These are phyloP conservation scores for Hyles vespertilio DNA, from an alignment of 1,140 invertebrate genomes.

Conservation along the genomic window DNA sequence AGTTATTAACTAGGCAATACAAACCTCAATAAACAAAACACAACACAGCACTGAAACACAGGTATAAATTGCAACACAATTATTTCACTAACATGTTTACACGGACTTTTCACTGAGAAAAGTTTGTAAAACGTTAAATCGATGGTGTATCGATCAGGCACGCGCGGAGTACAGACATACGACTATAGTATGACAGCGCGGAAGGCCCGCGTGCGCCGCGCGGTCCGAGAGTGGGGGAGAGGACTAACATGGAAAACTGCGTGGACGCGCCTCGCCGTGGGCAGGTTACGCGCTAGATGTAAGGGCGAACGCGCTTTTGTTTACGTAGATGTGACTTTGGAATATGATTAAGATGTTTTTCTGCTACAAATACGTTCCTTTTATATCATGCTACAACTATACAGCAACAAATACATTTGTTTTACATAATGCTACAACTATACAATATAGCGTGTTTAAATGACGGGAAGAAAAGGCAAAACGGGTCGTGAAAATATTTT, in stretches of 20 bases:
- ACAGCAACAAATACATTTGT: too few relatives aligned
- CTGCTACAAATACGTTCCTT: too few relatives aligned
- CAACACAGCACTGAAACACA: conserved; percentile 5
- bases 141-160: conserved; percentile 43
- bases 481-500: too few relatives aligned
- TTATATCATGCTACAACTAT: too few relatives aligned
- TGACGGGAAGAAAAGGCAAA: too few relatives aligned
- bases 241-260: conserved; percentile 46
- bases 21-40: conserved; percentile 12
- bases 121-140: conserved; percentile 46
- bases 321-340: too few relatives aligned
- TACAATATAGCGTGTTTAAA: too few relatives aligned
- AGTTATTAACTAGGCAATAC: conserved; percentile 1
- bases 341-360: too few relatives aligned
- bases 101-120: conserved; percentile 63
- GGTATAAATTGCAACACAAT: too few relatives aligned
- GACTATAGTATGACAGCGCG: conserved; percentile 41
- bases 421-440: too few relatives aligned
- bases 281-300: too few relatives aligned
- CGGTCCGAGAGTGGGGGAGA: conserved; percentile 40
- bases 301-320: too few relatives aligned
- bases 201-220: conserved; percentile 32
- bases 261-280: conserved; percentile 30
- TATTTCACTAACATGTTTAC: conserved; percentile 16
- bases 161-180: conserved; percentile 46